Conservation (phyloP, 1,140 invertebrate species). For the Pseudoatta argentina region DNA sequence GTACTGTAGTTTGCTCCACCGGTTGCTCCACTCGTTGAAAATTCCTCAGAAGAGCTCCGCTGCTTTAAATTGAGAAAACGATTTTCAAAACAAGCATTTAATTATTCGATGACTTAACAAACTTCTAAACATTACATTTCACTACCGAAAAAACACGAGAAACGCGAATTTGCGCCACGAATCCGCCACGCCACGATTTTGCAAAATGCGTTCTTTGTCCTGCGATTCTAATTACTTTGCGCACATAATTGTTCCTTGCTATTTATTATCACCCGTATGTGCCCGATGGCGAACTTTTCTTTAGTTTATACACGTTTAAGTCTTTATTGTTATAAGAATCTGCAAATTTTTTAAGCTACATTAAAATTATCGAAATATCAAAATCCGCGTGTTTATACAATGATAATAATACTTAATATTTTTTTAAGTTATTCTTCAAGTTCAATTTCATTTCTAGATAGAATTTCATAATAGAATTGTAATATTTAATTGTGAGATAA, state of each 20-base stretch:
- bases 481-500: not conserved
- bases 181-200: not conserved
- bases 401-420: too few species aligned
- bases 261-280: not conserved
- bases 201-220: not conserved
- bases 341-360: too few species aligned
- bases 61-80: not conserved
- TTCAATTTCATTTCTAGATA: too few species aligned
- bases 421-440: too few species aligned
- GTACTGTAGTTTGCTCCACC: not conserved
- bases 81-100: not conserved
- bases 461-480: too few species aligned
- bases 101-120: not conserved
- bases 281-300: not conserved
- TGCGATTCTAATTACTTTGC: too few species aligned
- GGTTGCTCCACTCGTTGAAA: not conserved
- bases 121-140: not conserved
- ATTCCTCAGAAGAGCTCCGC: not conserved
- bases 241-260: not conserved
- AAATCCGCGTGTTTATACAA: too few species aligned
- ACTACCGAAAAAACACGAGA: not conserved
- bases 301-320: not conserved
- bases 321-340: too few species aligned
- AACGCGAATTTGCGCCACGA: not conserved
- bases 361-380: too few species aligned